phyloP scores from a whole-genome alignment of 2,797 vertebrate species.

The Podarcis lilfordi region DNA sequence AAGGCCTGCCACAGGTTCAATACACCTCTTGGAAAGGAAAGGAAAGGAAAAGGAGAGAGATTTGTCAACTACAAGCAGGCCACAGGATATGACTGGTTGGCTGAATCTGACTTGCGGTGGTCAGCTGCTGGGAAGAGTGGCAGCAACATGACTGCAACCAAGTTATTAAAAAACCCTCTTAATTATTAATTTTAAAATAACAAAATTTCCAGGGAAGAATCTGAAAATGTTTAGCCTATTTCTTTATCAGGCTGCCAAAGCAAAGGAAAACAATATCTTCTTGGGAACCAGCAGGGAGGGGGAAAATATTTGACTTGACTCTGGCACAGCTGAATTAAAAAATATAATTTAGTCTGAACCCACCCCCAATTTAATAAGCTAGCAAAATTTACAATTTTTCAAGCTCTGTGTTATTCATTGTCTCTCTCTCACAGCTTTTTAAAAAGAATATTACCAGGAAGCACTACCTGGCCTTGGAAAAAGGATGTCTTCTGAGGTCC shows the following conservation, averaged over 20 bases:
- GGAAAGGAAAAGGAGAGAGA: background rate
- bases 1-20: background rate
- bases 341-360: background rate
- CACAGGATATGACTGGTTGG: background rate
- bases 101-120: background rate
- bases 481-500: background rate
- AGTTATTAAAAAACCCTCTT: background rate
- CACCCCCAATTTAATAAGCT: background rate
- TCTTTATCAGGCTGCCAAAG: background rate
- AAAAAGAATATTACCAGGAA: background rate
- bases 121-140: background rate
- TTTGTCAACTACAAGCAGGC: background rate
- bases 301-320: background rate
- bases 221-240: background rate
- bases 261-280: background rate
- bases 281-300: background rate
- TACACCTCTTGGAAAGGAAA: background rate
- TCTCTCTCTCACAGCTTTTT: too few species aligned
- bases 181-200: background rate
- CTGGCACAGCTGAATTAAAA: background rate
- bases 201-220: background rate
- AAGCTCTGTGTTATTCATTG: background rate
- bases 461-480: background rate
- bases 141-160: background rate
- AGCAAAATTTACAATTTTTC: background rate